Evolutionary conservation across 2,888 invertebrate genomes (phyloP).

Genomic region (Leptopilina drosophilae): DNA sequence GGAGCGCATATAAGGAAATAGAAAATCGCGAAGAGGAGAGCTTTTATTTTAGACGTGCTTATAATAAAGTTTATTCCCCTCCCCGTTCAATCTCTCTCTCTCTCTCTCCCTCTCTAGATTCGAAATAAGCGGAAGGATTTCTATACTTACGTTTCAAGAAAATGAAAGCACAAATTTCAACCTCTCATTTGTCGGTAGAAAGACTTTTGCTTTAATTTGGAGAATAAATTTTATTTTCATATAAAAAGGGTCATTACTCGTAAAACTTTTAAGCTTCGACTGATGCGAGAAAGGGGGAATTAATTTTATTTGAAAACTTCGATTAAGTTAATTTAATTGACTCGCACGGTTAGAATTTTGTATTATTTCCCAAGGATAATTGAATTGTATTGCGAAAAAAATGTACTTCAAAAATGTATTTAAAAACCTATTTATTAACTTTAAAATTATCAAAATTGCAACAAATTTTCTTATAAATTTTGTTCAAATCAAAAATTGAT

Average conservation of each 20-base stretch:
- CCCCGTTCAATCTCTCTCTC: too few relatives aligned
- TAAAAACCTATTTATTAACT: too few relatives aligned
- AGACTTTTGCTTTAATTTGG: background rate
- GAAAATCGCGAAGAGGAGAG: constrained; percentile 17
- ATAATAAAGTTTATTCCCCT: constrained; percentile 23
- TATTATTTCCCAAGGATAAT: too few relatives aligned
- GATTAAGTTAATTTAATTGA: too few relatives aligned
- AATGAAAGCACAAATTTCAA: background rate
- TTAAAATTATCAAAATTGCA: too few relatives aligned
- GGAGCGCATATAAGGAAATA: constrained; percentile 24
- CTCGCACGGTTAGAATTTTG: too few relatives aligned
- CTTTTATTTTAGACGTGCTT: constrained; percentile 11
- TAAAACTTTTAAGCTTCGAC: background rate
- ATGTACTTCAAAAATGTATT: too few relatives aligned
- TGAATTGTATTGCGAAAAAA: too few relatives aligned
- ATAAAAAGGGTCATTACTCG: background rate
- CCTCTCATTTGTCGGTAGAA: background rate
- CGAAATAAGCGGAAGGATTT: constrained; percentile 20
- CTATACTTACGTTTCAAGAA: background rate
- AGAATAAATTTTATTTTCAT: constrained; percentile 12
- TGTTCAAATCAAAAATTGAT: too few relatives aligned
- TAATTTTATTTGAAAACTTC: background rate
- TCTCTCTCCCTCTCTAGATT: background rate
- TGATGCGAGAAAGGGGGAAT: background rate
- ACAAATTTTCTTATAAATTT: too few relatives aligned